These are phyloP conservation scores for Callimorpha dominula DNA, from an alignment of 2,888 invertebrate species.

Conservation along the genomic window DNA sequence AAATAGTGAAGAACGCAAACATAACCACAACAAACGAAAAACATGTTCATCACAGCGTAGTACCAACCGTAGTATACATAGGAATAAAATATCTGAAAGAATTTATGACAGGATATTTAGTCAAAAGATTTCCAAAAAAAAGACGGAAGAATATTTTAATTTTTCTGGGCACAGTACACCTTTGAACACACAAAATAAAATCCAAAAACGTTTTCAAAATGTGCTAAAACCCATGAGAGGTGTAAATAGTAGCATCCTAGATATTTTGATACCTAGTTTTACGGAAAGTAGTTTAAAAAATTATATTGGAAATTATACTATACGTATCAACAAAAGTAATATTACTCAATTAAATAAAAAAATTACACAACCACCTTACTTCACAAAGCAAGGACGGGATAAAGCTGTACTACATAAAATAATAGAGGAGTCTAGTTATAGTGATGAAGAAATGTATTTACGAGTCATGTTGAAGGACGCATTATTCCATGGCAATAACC, in stretches of 20 bases:
- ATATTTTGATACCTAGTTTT: not conserved
- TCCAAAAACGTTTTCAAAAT: not conserved
- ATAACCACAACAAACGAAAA: not conserved
- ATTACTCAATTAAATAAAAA: not conserved
- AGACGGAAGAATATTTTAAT: not conserved
- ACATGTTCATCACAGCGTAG: not conserved
- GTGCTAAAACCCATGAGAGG: not conserved
- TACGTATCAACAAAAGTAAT: not conserved
- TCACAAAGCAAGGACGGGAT: not conserved
- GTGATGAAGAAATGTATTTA: slow-evolving; percentile 8
- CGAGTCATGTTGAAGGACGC: slow-evolving; percentile 8
- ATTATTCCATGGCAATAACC: slow-evolving; percentile 3
- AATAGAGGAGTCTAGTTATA: slow-evolving; percentile 4
- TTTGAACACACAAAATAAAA: not conserved
- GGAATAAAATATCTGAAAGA: not conserved
- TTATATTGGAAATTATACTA: not conserved
- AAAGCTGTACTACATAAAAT: not conserved
- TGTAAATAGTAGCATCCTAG: not conserved
- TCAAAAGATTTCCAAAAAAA: not conserved
- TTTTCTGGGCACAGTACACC: not conserved
- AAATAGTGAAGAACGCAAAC: not conserved
- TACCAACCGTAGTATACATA: not conserved
- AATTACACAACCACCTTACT: not conserved
- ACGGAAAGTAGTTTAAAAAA: not conserved
- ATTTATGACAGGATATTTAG: not conserved